Percentiles rank a stretch among this genome's conserved stretches.
Conservation (phyloP, 2,113 vertebrate genomes). For the Poeciliopsis occidentalis region DNA sequence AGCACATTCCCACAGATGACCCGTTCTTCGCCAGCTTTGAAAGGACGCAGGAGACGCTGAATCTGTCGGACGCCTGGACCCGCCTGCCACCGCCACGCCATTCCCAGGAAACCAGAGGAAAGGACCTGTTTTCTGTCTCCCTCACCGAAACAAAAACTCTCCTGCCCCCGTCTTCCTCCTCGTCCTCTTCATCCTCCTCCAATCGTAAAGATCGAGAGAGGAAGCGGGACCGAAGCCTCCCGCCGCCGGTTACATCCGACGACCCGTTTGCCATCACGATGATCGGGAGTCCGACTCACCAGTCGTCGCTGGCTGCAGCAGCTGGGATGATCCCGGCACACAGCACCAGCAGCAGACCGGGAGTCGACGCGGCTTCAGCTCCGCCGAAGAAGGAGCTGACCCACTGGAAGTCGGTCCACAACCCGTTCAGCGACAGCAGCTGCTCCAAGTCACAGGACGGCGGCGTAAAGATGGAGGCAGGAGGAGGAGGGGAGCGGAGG, state of each 20-base stretch:
- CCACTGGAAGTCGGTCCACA: slow-evolving; percentile 81
- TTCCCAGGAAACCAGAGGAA: slow-evolving; percentile 51
- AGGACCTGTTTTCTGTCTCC: slow-evolving; percentile 69
- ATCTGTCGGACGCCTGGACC: slow-evolving; percentile 44
- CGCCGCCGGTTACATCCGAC: slow-evolving; percentile 69
- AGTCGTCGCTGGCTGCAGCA: slow-evolving; percentile 65
- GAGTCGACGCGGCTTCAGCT: slow-evolving; percentile 10
- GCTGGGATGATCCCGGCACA: slow-evolving; percentile 41
- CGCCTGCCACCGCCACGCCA: slow-evolving; percentile 51
- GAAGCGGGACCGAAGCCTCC: slow-evolving; percentile 72
- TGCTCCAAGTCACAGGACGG: slow-evolving; percentile 53
- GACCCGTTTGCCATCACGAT: slow-evolving; percentile 83
- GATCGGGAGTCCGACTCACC: slow-evolving; percentile 83
- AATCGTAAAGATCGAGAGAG: slow-evolving; percentile 71
- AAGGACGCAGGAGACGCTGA: slow-evolving; percentile 48
- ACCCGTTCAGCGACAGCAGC: slow-evolving; percentile 75
- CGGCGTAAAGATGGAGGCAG: slow-evolving; percentile 47
- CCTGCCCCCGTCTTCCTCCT: slow-evolving; percentile 56
- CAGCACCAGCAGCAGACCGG: slow-evolving; percentile 13
- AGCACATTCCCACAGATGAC: slow-evolving; percentile 76
- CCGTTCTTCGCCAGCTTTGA: slow-evolving; percentile 78
- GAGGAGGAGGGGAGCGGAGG: slow-evolving; percentile 58
- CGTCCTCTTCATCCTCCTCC: slow-evolving; percentile 59
- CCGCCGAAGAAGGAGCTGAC: slow-evolving; percentile 73
- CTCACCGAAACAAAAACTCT: slow-evolving; percentile 62